These are phyloP conservation scores for Allenopithecus nigroviridis DNA, from an alignment of 2,797 vertebrate species.

Conservation along the genomic window DNA sequence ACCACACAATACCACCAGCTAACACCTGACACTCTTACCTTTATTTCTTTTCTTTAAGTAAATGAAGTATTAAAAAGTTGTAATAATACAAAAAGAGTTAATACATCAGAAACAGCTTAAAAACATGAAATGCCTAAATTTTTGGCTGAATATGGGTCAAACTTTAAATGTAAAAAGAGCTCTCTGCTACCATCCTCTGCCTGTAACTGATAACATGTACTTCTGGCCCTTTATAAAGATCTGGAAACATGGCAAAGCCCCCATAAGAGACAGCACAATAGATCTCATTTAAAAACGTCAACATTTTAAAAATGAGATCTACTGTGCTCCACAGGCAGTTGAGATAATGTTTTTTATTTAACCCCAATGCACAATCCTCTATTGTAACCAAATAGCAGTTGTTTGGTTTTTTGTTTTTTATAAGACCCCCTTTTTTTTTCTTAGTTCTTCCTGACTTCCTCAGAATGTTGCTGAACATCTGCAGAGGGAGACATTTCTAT, in stretches of 20 bases:
- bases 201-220: background rate
- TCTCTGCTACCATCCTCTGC: slow-evolving; percentile 68
- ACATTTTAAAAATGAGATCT: background rate
- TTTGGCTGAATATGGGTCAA: background rate
- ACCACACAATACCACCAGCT: background rate
- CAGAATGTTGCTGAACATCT: background rate
- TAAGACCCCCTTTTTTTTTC: background rate
- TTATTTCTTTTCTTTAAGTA: background rate
- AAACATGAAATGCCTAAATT: background rate
- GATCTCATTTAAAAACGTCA: background rate
- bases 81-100: background rate
- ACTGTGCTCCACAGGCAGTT: background rate
- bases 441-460: background rate
- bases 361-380: background rate
- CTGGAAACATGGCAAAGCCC: background rate
- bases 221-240: background rate
- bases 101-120: background rate
- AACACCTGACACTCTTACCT: background rate
- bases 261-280: background rate
- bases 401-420: background rate
- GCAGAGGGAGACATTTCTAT: background rate
- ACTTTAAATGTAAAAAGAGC: slow-evolving; percentile 27
- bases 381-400: background rate
- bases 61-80: background rate
- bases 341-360: background rate